Evolutionary conservation across 2,888 invertebrate species (phyloP), one percentile per base, ranked within the genome.

Genomic region (Reticulitermes lucifugus): DNA sequence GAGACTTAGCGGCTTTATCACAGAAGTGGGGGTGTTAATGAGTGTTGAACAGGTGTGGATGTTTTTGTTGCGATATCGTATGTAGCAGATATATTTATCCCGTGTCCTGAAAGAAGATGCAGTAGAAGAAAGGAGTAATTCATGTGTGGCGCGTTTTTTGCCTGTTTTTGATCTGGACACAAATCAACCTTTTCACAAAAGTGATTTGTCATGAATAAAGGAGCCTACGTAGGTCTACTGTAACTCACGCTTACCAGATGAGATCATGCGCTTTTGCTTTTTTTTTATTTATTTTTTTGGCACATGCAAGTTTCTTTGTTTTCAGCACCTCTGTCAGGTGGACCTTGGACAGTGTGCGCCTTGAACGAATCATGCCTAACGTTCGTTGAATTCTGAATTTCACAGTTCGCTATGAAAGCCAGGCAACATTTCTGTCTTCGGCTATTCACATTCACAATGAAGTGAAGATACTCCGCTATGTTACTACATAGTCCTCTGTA

Each of bases 131-230:
- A 65, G 14, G 65, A 25, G 65, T 5, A n/a, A 65, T 65, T 25
- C 25, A 65, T 65, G n/a, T 65, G 65, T 65, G 25, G 65, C 6
- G 6, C 60, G 4, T 65, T 65, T 55, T 55, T 65, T 25, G 65
- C n/a, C 9, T n/a, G 25, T 65, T 65, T 65, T 65, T 7, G 65
- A 10, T n/a, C n/a, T 25, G n/a, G 25, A 65, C 25, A 25, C 65
- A 65, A 65, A 65, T 29, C 41, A 73, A 14, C 35, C 73, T 73
- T 73, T 73, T 73, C 73, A 73, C 22, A 73, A 73, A 73, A 73
- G 73, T 73, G 73, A 41, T 73, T 73, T 35, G 73, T 73, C 73
- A 73, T 73, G 41, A 73, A 21, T 41, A 73, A 73, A 73, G 41
- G 21, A 18, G 73, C 35, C 41, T 41, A 41, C 14, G 21, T 41